Conservation (phyloP, 2,797 vertebrate genomes). For the Sebastes goodei region DNA sequence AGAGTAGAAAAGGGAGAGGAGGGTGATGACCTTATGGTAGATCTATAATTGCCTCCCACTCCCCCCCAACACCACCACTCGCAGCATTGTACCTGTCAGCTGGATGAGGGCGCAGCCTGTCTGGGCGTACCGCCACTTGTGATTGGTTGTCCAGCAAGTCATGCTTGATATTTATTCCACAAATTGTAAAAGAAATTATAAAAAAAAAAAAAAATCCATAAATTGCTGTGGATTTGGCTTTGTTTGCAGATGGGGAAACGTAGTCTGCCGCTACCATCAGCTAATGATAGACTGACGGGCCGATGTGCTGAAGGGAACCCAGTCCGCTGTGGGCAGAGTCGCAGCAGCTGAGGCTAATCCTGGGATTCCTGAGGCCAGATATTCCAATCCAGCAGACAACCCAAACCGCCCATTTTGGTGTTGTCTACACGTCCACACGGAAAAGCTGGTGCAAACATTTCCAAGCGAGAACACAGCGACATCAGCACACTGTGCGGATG, state of each 20-base stretch:
- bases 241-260: conserved; percentile 21
- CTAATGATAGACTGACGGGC: conserved; percentile 54
- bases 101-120: conserved; percentile 67
- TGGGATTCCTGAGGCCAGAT: conserved; percentile 71
- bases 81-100: conserved; percentile 72
- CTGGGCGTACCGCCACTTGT: conserved; percentile 71
- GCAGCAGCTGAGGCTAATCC: conserved; percentile 68
- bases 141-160: conserved; percentile 69
- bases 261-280: conserved; percentile 24
- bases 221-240: conserved; percentile 26
- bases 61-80: not conserved
- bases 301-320: conserved; percentile 48
- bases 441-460: conserved; percentile 72
- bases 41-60: not conserved
- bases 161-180: conserved; percentile 49
- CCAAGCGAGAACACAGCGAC: conserved; percentile 24
- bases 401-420: conserved; percentile 58
- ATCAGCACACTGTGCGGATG: not conserved
- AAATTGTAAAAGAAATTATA: not conserved
- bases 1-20: not conserved
- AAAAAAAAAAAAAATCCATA: conserved; percentile 23
- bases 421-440: conserved; percentile 49
- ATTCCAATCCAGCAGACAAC: conserved; percentile 73
- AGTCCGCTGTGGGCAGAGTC: conserved; percentile 45
- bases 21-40: not conserved